These are phyloP conservation scores for Scolanthus callimorphus DNA, from an alignment of 92 coral and sea anemone genomes.

Conservation along the genomic window DNA sequence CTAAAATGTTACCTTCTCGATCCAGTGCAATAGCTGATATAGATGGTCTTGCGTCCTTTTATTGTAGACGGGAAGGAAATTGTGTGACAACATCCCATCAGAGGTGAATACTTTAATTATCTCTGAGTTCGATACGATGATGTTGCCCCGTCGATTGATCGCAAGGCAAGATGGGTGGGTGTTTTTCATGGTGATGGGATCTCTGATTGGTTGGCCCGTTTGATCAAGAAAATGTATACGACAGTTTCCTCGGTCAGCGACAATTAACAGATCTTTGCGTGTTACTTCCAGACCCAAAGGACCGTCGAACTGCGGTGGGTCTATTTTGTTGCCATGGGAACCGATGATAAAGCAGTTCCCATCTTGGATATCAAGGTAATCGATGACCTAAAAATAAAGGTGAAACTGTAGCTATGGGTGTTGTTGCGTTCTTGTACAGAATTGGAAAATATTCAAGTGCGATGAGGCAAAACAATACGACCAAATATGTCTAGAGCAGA, in stretches of 20 bases:
- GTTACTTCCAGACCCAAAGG: slow-evolving; percentile 69
- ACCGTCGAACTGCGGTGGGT: slow-evolving; percentile 69
- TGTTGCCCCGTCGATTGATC: slow-evolving; percentile 65
- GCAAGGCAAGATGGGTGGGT: slow-evolving; percentile 69
- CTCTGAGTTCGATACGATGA: slow-evolving; percentile 74
- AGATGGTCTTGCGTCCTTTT: slow-evolving; percentile 70
- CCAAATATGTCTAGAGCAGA: not conserved
- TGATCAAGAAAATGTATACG: slow-evolving; percentile 61
- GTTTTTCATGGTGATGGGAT: slow-evolving; percentile 71
- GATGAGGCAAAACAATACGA: not conserved
- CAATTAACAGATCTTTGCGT: slow-evolving; percentile 47
- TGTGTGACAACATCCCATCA: slow-evolving; percentile 65
- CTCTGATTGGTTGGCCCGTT: slow-evolving; percentile 58
- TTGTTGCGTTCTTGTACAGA: no score
- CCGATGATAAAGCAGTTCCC: slow-evolving; percentile 73
- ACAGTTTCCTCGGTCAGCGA: slow-evolving; percentile 76
- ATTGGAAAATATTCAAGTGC: no score
- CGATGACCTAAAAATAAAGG: slow-evolving; percentile 51
- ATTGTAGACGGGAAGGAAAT: slow-evolving; percentile 82
- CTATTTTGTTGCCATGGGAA: slow-evolving; percentile 58
- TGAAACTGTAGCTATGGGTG: not conserved
- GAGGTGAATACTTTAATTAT: slow-evolving; percentile 87
- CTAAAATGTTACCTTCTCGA: slow-evolving; percentile 64
- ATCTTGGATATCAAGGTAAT: slow-evolving; percentile 50
- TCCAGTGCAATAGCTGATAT: slow-evolving; percentile 77